Evolutionary conservation across 2,113 vertebrate genomes (phyloP).

Genomic region (Tragelaphus scriptus): DNA sequence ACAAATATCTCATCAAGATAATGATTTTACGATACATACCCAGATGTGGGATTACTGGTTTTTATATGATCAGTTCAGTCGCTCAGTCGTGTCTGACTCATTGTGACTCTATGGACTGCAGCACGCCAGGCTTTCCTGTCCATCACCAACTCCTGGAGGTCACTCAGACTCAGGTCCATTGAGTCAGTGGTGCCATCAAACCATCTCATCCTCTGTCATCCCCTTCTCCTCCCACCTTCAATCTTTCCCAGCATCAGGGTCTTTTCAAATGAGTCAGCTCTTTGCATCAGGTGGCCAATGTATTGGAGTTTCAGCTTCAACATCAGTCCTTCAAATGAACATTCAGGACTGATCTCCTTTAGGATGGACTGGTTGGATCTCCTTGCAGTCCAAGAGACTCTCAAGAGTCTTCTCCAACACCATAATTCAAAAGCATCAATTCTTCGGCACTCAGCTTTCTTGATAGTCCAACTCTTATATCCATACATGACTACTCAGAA

Average conservation of each 20-base stretch:
- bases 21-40: not conserved
- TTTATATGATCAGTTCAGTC: not conserved
- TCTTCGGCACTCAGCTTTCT: not conserved
- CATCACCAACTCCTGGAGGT: not conserved
- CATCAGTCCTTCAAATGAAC: not conserved
- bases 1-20: not conserved
- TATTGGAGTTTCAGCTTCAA: not conserved
- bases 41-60: not conserved
- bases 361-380: not conserved
- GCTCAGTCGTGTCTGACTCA: fast-evolving
- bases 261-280: not conserved
- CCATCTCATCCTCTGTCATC: not conserved
- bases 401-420: not conserved
- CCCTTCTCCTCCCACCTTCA: not conserved
- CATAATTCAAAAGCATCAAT: not conserved
- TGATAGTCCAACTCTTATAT: not conserved
- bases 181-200: not conserved
- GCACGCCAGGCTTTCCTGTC: not conserved
- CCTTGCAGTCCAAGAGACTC: not conserved
- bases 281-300: not conserved
- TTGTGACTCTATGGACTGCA: not conserved
- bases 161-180: not conserved
- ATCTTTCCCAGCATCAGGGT: not conserved
- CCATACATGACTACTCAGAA: not conserved
- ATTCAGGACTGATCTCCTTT: not conserved